Evolutionary conservation across 2,797 vertebrate species (phyloP), one percentile per base, ranked within the genome.

Genomic region (Euphonia xanthogaster): DNA sequence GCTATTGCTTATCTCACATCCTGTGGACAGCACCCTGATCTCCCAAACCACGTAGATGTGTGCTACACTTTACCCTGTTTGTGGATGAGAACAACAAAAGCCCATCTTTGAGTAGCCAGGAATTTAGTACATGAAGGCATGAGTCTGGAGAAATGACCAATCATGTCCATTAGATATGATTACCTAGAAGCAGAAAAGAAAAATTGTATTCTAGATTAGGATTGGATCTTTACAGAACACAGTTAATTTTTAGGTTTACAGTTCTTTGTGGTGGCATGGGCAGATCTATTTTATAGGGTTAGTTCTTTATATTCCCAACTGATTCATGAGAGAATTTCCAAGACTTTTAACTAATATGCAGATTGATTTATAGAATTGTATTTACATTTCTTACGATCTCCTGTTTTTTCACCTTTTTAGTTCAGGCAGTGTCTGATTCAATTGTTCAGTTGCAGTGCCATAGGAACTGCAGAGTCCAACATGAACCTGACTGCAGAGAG

Each of bases 351-450:
- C 25, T 65, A 61, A 63, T 33, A 77, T 11, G 16, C 19, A 58
- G 40, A 12, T 31, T 61, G 35, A 37, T 72, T 65, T 44, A 21
- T 14, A 75, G 21, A 58, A 44, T 13, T 55, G 10, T 20, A 51
- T 74, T 42, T 9, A 63, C 89, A 55, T 86, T 65, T 30, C 48
- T 16, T 22, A 12, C 27, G 3, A 45, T 62, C 14, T 81, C 42
- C 31, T 68, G 19, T 63, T 70, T 45, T 93, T 82, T 33, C 70
- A 91, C 80, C 85, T 93, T 39, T 97, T 33, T 96, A 99, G 99
- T 99, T 99, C 97, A 98, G 98, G 92, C 98, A 98, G 92, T 99
- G 99, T 96, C 96, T 99, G 63, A 97, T 98, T 92, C 98, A 98
- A 93, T 97, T 98, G 91, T 98, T 98, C 88, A 97, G 96, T 27